A percentile compares a stretch with the other conserved stretches of the same genome.
Conservation (phyloP, 2,888 invertebrate species). For the Drosophila recens region DNA sequence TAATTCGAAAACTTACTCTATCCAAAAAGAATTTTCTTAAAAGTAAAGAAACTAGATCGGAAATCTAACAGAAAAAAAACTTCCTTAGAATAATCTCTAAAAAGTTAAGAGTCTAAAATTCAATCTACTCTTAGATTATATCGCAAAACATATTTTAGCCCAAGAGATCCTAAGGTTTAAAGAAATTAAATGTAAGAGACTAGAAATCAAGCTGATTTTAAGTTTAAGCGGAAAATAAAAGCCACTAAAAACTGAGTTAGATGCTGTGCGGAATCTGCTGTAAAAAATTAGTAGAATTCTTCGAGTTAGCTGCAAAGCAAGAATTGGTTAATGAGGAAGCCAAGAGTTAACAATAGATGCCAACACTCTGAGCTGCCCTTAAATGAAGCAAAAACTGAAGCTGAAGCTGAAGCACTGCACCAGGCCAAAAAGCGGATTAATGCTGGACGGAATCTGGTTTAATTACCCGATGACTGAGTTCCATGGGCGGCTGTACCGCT, state of each 20-base stretch:
- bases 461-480: conserved; percentile 86
- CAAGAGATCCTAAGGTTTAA: background rate
- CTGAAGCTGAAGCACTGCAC: conserved; percentile 75
- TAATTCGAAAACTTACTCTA: background rate
- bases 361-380: too few relatives aligned
- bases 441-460: conserved; percentile 59
- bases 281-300: conserved; percentile 8
- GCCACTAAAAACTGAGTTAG: background rate
- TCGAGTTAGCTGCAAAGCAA: conserved; percentile 28
- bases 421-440: conserved; percentile 49
- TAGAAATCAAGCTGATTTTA: background rate
- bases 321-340: conserved; percentile 8
- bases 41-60: background rate
- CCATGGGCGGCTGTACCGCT: conserved; percentile 85
- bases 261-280: background rate
- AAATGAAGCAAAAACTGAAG: conserved; percentile 39
- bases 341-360: too few relatives aligned
- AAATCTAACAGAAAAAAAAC: too few relatives aligned
- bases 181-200: background rate
- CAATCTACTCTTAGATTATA: background rate
- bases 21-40: background rate
- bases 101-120: background rate
- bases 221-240: background rate
- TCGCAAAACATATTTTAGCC: background rate
- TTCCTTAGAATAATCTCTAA: background rate